Evolutionary conservation across 2,113 vertebrate species (phyloP).

Genomic region (Mus spicilegus): DNA sequence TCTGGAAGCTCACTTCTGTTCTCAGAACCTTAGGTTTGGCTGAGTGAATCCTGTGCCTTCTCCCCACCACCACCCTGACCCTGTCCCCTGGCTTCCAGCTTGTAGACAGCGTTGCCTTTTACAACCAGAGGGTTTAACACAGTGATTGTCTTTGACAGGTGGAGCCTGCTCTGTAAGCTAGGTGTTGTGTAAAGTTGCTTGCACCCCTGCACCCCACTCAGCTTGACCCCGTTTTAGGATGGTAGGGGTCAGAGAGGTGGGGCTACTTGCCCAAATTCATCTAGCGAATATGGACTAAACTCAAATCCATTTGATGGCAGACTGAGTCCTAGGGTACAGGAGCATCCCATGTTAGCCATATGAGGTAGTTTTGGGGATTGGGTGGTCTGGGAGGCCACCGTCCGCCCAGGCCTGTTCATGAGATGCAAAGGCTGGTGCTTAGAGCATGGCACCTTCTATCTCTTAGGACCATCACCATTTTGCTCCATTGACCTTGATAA

Average conservation of each 20-base stretch:
- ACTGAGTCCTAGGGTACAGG: too few relatives aligned
- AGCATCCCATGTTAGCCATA: not conserved
- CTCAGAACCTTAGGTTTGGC: not conserved
- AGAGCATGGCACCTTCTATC: not conserved
- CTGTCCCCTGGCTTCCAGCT: not conserved
- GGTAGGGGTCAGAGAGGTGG: not conserved
- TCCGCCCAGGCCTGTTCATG: not conserved
- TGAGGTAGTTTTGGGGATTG: not conserved
- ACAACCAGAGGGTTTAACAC: not conserved
- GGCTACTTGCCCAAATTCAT: not conserved
- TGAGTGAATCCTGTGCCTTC: not conserved
- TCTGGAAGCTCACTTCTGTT: not conserved
- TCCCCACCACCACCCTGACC: not conserved
- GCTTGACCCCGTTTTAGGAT: not conserved
- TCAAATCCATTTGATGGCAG: not conserved
- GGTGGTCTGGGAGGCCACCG: not conserved
- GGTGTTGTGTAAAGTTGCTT: not conserved
- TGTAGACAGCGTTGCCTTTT: not conserved
- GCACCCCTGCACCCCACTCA: too few relatives aligned
- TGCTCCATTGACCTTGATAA: not conserved
- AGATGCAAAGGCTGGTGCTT: not conserved
- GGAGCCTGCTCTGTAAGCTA: not conserved
- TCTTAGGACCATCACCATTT: not conserved
- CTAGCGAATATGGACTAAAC: not conserved
- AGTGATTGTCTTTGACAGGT: fast-evolving